Percentiles rank a stretch among this genome's conserved stretches.
Conservation (phyloP, 2,113 vertebrate genomes). For the Pseudolaguvia tuberculata region DNA sequence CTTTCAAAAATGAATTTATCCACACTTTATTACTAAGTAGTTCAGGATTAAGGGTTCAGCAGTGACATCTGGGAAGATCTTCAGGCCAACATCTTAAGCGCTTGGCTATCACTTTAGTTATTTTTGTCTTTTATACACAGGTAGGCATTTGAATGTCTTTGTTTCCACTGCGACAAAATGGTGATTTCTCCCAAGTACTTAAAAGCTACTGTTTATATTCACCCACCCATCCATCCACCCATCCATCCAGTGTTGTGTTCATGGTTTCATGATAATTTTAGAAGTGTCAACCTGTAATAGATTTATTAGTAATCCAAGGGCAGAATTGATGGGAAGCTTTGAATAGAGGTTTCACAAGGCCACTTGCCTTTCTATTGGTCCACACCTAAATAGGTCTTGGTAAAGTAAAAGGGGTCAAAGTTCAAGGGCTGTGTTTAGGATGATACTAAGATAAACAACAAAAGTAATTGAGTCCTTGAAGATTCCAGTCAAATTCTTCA, state of each 20-base stretch:
- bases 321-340: neutral
- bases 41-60: too few relatives aligned
- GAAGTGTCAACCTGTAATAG: neutral
- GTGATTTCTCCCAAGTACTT: neutral
- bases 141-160: neutral
- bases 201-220: too few relatives aligned
- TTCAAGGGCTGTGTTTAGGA: conserved; percentile 62
- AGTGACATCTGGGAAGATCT: neutral
- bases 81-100: too few relatives aligned
- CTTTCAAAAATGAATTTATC: too few relatives aligned
- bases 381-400: conserved; percentile 55
- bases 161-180: neutral
- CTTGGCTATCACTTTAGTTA: too few relatives aligned
- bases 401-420: conserved; percentile 56
- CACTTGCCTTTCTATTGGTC: conserved; percentile 3
- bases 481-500: conserved; percentile 52
- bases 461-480: conserved; percentile 34
- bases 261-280: neutral
- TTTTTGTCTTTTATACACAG: neutral
- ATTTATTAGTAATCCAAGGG: neutral
- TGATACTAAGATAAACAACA: conserved; percentile 48
- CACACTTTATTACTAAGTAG: too few relatives aligned
- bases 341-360: neutral
- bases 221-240: neutral
- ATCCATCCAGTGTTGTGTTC: too few relatives aligned